Base-by-base conservation (phyloP, 1,140 invertebrate genomes). In the Eubasilissa regina region DNA sequence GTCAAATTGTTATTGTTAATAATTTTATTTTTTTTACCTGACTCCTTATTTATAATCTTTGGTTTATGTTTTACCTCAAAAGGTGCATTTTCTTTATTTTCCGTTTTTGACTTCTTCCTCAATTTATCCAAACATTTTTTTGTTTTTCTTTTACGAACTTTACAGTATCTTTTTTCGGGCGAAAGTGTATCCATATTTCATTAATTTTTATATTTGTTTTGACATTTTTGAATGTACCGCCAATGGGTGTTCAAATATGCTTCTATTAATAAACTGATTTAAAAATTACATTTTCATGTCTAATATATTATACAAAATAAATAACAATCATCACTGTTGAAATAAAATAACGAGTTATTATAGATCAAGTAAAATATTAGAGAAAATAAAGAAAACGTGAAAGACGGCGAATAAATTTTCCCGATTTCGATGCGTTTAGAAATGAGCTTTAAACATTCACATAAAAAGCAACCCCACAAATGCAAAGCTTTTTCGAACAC, bases 51-150 rank as follows among this genome's bases (percentile, higher is more conserved):
- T 53, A 3, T 55, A 55, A 13, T 44, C 19, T 55, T 56, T 13
- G 48, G 19, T 56, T 73, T 73, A n/a, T 70, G 10, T 21, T 48
- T 73, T 73, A 12, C 21, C n/a, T 12, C 15, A 17, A 17, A 0
- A 0, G 19, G 73, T 44, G 25, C 11, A 9, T 56, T 74, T 74
- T 56, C 25, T 43, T 74, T 74, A 44, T 74, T 78, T n/a, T 53
- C 12, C 25, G 35, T 10, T 58, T 78, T 83, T 10, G 81, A 83
- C 73, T 83, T 84, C 78, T 84, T 86, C 78, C 85, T 86, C 45
- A 87, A 79, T 84, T 87, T 84, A 73, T 87, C 83, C 19, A 86
- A 78, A 72, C 82, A 84, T 80, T 84, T 86, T 48, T 86, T 84
- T 48, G 85, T 86, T 84, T 84, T 87, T n/a, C 85, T 79, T 83